Evolutionary conservation across 2,888 invertebrate species (phyloP), one percentile per base, ranked within the genome.

Genomic region (Heliconius hortense): DNA sequence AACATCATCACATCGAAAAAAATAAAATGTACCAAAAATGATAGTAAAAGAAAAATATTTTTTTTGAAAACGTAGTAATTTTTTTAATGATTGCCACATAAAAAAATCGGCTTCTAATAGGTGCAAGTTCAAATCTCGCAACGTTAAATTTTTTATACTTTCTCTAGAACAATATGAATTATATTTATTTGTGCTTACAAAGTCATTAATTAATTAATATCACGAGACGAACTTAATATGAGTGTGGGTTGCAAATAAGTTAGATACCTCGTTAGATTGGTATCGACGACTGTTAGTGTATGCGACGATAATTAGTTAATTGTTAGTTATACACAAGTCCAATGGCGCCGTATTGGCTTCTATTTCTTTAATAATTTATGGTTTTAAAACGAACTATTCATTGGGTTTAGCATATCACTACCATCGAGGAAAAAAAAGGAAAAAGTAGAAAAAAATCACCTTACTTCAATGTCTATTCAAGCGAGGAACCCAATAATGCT

Each of bases 291-390:
- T 35, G 31, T 64, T 35, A 39, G 13, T 39, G 24, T 39, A 66
- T n/a, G n/a, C n/a, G n/a, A n/a, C n/a, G n/a, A n/a, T 39, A 66
- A 24, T 66, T 66, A 66, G 64, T 39, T 39, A 39, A 66, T 66
- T 64, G n/a, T 64, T 35, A 35, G 21, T n/a, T n/a, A 64, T 10
- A 35, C 24, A 10, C 11, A 5, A 4, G n/a, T 59, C 13, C 0
- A 59, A 64, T 5, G n/a, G 35, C 8, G 31, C 15, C n/a, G 28
- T 18, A 62, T 28, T 11, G 31, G 8, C 21, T 18, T 63, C 63
- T 63, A 21, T 35, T 63, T 2, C 13, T 59, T 59, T 59, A 64
- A n/a, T 64, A 35, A 64, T 64, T 35, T 64, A 13, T 35, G 13
- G 24, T 24, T 66, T 39, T 39, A 39, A 39, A 31, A 4, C 4